Evolutionary conservation across 2,797 vertebrate species (phyloP).

Genomic region (Petrocephalus schoutedeni): DNA sequence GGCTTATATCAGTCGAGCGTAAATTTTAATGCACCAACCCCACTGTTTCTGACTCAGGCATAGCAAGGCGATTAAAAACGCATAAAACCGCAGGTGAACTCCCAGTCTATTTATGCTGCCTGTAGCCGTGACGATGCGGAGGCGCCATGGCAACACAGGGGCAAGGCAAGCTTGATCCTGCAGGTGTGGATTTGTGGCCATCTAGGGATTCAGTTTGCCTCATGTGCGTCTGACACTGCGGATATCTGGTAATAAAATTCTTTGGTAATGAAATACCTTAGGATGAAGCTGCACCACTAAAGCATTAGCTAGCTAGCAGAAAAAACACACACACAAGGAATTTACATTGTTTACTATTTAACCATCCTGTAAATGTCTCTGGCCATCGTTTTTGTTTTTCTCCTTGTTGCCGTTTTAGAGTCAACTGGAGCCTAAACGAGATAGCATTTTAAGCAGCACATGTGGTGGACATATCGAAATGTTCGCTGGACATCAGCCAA

Average conservation of each 20-base stretch:
- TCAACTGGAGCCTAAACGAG: not conserved
- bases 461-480: not conserved
- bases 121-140: conserved; percentile 33
- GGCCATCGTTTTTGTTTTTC: not conserved
- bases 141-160: conserved; percentile 24
- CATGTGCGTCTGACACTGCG: not conserved
- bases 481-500: not conserved
- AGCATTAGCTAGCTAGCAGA: not conserved
- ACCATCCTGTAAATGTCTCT: not conserved
- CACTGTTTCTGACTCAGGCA: conserved; percentile 26
- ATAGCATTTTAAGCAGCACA: not conserved
- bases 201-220: not conserved
- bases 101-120: conserved; percentile 29
- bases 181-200: conserved; percentile 15
- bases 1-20: conserved; percentile 35
- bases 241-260: not conserved
- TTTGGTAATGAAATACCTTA: not conserved
- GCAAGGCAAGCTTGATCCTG: not conserved
- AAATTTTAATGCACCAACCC: conserved; percentile 35
- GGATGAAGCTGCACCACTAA: not conserved
- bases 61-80: conserved; percentile 39
- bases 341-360: not conserved
- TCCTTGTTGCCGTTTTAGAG: not conserved
- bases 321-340: not conserved
- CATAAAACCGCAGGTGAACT: conserved; percentile 40